phyloP scores from a whole-genome alignment of 2,888 invertebrate genomes.

The Drosophila parthenogenetica region DNA sequence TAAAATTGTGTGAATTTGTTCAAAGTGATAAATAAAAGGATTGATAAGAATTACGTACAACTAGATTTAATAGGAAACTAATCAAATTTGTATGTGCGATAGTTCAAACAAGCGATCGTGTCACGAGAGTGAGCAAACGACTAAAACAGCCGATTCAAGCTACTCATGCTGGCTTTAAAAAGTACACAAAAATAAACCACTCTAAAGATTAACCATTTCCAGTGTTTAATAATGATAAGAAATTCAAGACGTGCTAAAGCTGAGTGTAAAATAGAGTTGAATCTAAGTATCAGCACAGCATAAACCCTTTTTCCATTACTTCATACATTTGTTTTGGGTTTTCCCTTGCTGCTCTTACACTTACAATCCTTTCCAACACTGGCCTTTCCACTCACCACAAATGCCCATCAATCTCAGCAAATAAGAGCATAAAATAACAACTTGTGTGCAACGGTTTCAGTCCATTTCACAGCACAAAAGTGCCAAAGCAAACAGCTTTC shows the following conservation, averaged over 20 bases:
- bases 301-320: too few relatives aligned
- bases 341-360: too few relatives aligned
- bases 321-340: too few relatives aligned
- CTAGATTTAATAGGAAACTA: too few relatives aligned
- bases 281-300: too few relatives aligned
- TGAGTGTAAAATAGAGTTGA: too few relatives aligned
- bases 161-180: too few relatives aligned
- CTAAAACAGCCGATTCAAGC: neutral
- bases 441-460: conserved; percentile 10
- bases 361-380: conserved; percentile 15
- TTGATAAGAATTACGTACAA: too few relatives aligned
- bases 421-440: neutral
- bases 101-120: neutral
- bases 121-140: neutral
- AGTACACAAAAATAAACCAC: too few relatives aligned
- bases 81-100: neutral
- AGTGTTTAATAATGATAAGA: neutral
- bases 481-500: neutral
- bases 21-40: too few relatives aligned
- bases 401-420: conserved; percentile 34
- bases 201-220: neutral
- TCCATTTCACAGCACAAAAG: conserved; percentile 14
- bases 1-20: too few relatives aligned
- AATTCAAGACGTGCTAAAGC: neutral
- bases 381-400: conserved; percentile 22